Percentiles rank a stretch among this genome's conserved stretches.
Evolutionary conservation across 2,797 vertebrate species (phyloP).

Genomic region (Tapirus indicus): DNA sequence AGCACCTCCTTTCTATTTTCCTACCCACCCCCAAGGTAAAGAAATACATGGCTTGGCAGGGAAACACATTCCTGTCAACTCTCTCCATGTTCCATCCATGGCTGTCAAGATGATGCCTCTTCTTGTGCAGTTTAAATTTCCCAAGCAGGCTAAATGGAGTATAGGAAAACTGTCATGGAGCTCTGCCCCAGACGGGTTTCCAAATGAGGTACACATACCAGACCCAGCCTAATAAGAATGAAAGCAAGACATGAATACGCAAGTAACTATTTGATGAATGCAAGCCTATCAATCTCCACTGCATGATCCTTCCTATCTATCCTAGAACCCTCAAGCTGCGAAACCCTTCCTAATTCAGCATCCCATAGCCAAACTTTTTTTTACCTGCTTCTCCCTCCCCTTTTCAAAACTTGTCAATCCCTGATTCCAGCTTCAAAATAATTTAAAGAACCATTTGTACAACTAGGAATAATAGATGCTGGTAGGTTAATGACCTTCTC

Average conservation of each 20-base stretch:
- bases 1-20: not conserved
- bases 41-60: not conserved
- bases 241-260: not conserved
- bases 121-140: not conserved
- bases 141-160: not conserved
- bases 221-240: not conserved
- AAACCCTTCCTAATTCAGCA: not conserved
- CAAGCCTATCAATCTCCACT: not conserved
- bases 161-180: not conserved
- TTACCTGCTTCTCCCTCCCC: not conserved
- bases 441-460: not conserved
- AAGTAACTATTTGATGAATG: not conserved
- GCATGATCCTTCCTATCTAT: not conserved
- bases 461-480: not conserved
- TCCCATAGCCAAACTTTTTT: not conserved
- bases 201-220: not conserved
- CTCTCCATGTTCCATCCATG: not conserved
- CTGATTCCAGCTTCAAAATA: not conserved
- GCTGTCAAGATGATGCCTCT: not conserved
- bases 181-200: not conserved
- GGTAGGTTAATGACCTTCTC: not conserved
- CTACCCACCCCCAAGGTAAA: not conserved
- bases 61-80: not conserved
- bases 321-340: not conserved
- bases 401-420: not conserved